Conservation (phyloP, 2,113 vertebrate species). For the Dicentrarchus labrax region DNA sequence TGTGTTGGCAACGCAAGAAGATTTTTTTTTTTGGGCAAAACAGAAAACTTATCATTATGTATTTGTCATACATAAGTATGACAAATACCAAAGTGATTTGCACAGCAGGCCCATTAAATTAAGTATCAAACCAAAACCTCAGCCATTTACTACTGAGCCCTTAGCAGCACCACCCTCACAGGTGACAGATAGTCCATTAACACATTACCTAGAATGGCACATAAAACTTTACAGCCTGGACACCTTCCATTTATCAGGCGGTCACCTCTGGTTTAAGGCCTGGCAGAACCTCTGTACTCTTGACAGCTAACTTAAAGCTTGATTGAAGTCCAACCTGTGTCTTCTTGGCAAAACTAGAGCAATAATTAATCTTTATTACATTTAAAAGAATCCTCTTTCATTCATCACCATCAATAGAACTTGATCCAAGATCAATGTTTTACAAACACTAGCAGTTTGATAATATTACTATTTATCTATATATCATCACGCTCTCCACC, state of each 20-base stretch:
- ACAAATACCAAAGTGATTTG: not conserved
- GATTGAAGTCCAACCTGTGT: slow-evolving; percentile 18
- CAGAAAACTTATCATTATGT: no score
- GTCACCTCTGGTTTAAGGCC: slow-evolving; percentile 46
- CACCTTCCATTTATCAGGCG: slow-evolving; percentile 60
- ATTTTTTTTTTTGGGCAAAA: no score
- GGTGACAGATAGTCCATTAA: slow-evolving; percentile 64
- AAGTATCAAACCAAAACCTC: slow-evolving; percentile 3
- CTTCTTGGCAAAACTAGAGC: slow-evolving; percentile 2
- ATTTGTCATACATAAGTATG: no score
- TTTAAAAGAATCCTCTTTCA: not conserved
- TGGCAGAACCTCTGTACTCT: slow-evolving; percentile 19
- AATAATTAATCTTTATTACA: not conserved
- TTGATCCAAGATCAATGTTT: not conserved
- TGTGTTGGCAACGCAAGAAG: no score
- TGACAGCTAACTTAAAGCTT: slow-evolving; percentile 15
- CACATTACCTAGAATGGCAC: slow-evolving; percentile 59
- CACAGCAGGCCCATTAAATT: not conserved
- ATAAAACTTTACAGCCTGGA: slow-evolving; percentile 56
- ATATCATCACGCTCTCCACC: not conserved
- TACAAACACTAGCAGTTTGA: no score
- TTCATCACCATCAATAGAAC: not conserved
- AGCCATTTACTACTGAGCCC: slow-evolving; percentile 18
- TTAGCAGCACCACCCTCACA: slow-evolving; percentile 19
- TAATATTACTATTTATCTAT: no score